Conservation (phyloP, 2,113 vertebrate genomes). For the Ciconia maguari region DNA sequence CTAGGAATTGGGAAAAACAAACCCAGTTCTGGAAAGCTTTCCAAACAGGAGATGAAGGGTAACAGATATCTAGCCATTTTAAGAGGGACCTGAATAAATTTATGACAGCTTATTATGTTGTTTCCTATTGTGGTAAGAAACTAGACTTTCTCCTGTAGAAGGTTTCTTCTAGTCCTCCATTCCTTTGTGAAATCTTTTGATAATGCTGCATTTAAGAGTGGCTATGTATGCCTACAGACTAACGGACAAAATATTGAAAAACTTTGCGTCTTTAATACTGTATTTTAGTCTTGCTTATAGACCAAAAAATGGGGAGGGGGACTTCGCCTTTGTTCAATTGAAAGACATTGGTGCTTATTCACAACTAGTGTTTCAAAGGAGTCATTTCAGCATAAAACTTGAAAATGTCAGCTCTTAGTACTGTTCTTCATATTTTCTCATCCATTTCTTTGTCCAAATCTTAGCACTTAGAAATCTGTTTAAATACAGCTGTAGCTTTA, state of each 20-base stretch:
- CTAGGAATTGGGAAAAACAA: neutral
- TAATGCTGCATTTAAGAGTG: neutral
- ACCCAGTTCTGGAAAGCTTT: neutral
- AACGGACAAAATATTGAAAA: neutral
- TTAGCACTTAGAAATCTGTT: neutral
- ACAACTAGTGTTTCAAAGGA: neutral
- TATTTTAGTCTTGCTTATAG: neutral
- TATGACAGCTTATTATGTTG: neutral
- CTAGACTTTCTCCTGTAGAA: neutral
- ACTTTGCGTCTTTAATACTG: neutral
- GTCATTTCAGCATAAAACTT: neutral
- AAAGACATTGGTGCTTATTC: neutral
- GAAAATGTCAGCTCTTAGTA: neutral
- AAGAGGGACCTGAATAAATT: neutral
- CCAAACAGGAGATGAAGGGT: neutral
- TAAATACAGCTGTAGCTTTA: neutral
- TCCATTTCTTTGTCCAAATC: neutral
- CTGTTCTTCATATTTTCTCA: neutral
- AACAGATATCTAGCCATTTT: neutral
- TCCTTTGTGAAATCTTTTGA: neutral
- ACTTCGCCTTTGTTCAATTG: neutral
- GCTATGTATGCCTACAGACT: neutral
- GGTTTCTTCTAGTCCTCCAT: neutral
- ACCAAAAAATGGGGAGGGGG: neutral
- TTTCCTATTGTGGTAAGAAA: neutral